A percentile compares a stretch with the other conserved stretches of the same genome.
These are phyloP conservation scores for Lithophane ornitopus DNA, from an alignment of 2,888 invertebrate species.

Conservation along the genomic window DNA sequence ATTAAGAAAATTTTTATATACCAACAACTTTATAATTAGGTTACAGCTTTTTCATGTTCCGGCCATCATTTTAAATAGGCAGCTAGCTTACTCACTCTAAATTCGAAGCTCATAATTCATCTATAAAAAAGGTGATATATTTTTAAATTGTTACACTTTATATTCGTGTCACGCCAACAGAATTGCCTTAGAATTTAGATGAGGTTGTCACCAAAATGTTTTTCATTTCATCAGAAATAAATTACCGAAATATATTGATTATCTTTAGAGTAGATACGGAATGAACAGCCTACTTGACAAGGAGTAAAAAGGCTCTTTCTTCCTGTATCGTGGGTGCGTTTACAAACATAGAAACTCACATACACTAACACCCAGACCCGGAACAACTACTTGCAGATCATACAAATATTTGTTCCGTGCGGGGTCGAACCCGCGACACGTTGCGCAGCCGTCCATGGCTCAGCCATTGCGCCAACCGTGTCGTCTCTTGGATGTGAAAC, in stretches of 20 bases:
- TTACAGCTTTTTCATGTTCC: neutral
- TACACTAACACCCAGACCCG: too few species aligned
- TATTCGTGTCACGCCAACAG: constrained; percentile 44
- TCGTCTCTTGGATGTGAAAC: too few species aligned
- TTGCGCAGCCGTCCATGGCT: too few species aligned
- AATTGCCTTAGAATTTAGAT: constrained; percentile 53
- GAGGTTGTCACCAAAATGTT: constrained; percentile 49
- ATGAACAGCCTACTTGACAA: neutral
- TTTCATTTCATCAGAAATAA: constrained; percentile 37
- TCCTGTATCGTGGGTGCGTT: too few species aligned
- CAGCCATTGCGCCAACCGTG: too few species aligned
- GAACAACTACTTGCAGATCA: too few species aligned
- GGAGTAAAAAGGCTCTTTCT: neutral
- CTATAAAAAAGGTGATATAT: constrained; percentile 43
- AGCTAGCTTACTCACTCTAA: constrained; percentile 32
- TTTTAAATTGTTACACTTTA: constrained; percentile 52
- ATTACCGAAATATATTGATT: constrained; percentile 46
- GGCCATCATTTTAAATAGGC: constrained; percentile 3
- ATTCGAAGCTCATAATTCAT: constrained; percentile 50
- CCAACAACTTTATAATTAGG: neutral
- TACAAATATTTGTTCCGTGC: too few species aligned
- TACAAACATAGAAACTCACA: too few species aligned
- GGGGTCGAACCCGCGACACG: too few species aligned
- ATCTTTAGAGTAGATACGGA: neutral
- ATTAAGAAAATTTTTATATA: neutral